phyloP scores from a whole-genome alignment of 1,140 invertebrate species.

The Eriocheir sinensis region DNA sequence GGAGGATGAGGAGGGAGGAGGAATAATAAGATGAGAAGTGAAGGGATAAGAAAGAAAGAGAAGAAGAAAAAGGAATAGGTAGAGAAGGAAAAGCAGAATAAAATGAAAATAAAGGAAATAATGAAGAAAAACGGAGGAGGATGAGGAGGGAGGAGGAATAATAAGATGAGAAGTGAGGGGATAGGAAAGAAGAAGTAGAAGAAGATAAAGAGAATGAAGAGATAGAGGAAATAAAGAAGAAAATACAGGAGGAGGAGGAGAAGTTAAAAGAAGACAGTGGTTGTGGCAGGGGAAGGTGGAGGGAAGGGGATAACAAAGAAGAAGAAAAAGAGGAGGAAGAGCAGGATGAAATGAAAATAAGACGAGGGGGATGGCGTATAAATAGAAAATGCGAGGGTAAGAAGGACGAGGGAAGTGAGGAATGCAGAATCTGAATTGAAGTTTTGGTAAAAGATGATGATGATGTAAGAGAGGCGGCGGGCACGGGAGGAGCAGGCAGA shows the following conservation, averaged over 20 bases:
- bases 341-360: slow-evolving; percentile 30
- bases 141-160: neutral
- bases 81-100: no score
- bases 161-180: no score
- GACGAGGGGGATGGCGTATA: neutral
- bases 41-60: no score
- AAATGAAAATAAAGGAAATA: no score
- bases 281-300: no score
- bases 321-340: neutral
- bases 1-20: no score
- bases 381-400: neutral
- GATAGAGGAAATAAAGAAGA: neutral
- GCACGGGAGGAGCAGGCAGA: neutral
- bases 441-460: neutral
- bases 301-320: neutral
- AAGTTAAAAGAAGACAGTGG: neutral
- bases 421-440: neutral
- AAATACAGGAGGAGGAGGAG: neutral
- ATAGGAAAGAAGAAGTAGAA: neutral
- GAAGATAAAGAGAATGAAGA: neutral
- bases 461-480: neutral
- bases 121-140: neutral
- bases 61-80: no score
- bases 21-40: no score
- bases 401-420: neutral